A percentile compares a stretch with the other conserved stretches of the same genome.
These are phyloP conservation scores for Papilio xuthus DNA, from an alignment of 1,140 invertebrate species.

Conservation along the genomic window DNA sequence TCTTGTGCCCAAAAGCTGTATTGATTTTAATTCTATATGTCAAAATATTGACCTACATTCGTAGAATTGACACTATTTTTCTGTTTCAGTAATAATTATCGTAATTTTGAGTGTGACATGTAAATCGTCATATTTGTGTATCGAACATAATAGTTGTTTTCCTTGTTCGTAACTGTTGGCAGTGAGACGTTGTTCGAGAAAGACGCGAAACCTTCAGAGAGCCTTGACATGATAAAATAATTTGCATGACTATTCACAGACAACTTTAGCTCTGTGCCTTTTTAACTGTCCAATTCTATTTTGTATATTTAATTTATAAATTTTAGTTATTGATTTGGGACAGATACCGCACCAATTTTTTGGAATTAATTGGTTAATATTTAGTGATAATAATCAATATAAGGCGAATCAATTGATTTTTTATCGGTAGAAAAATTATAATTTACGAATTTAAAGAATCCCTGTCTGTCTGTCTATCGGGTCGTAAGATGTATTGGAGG, in stretches of 20 bases:
- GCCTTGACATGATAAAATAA: conserved; percentile 65
- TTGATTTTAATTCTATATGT: background rate
- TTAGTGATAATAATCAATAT: too few relatives aligned
- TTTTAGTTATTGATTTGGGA: background rate
- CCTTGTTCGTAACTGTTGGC: background rate
- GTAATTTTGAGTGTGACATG: background rate
- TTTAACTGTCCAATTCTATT: conserved; percentile 1
- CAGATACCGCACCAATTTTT: background rate
- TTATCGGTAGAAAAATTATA: background rate
- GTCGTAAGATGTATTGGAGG: background rate
- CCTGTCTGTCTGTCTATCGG: background rate
- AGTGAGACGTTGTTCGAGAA: background rate
- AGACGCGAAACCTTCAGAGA: conserved; percentile 50
- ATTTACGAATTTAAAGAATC: background rate
- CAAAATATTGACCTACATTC: background rate
- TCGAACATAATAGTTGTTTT: conserved; percentile 12
- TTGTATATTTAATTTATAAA: background rate
- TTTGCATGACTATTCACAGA: conserved; percentile 50
- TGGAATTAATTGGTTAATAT: background rate
- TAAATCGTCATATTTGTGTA: background rate
- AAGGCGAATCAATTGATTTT: background rate
- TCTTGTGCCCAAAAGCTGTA: background rate
- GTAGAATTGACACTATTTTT: background rate
- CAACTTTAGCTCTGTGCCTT: background rate
- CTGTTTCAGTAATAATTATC: background rate